phyloP scores from a whole-genome alignment of 2,113 vertebrate species.

The Lamprotornis superbus region DNA sequence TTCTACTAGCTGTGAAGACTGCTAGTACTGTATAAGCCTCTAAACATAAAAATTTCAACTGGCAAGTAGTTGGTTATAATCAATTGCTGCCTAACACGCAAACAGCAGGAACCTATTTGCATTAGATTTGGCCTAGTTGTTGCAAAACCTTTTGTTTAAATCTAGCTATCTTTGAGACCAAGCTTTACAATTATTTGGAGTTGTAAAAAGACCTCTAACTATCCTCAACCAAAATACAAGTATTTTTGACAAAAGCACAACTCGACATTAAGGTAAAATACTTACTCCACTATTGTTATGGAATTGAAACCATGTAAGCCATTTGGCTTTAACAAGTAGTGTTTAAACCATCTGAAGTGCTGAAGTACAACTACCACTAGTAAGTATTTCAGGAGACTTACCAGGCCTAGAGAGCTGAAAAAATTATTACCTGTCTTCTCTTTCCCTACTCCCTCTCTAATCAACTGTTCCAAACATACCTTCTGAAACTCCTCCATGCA shows the following conservation, averaged over 20 bases:
- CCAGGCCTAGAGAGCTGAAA: not conserved
- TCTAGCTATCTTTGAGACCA: not conserved
- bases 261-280: not conserved
- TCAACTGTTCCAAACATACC: conserved; percentile 62
- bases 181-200: not conserved
- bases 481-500: conserved; percentile 98
- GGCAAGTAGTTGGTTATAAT: not conserved
- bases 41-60: not conserved
- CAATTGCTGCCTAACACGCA: not conserved
- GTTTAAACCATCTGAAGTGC: not conserved
- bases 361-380: not conserved
- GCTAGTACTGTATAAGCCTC: not conserved
- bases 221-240: not conserved
- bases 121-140: not conserved
- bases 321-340: not conserved
- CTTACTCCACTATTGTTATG: not conserved
- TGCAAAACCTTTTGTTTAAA: not conserved
- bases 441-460: not conserved
- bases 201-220: not conserved
- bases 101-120: not conserved
- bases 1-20: not conserved
- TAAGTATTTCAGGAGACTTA: not conserved
- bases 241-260: not conserved
- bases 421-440: not conserved
- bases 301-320: not conserved